These are phyloP conservation scores for Coilia nasus DNA, from an alignment of 2,797 vertebrate genomes.

Conservation along the genomic window DNA sequence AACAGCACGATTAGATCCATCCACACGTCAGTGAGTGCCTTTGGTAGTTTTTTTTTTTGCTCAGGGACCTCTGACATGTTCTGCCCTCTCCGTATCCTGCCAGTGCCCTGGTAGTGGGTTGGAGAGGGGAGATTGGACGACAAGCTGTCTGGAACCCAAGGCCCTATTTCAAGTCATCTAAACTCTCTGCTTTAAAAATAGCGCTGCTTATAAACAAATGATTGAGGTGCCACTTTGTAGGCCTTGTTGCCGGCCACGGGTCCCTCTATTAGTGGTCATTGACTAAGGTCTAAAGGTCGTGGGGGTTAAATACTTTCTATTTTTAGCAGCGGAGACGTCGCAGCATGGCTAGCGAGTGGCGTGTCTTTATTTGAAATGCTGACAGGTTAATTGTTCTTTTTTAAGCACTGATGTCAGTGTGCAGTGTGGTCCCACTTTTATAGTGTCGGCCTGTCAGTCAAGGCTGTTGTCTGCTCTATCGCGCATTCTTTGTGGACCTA, in stretches of 20 bases:
- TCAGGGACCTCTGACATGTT: not conserved
- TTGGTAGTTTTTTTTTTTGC: conserved; percentile 1
- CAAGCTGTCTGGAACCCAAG: conserved; percentile 68
- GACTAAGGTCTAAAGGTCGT: conserved; percentile 82
- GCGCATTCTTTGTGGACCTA: conserved; percentile 67
- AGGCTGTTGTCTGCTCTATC: conserved; percentile 55
- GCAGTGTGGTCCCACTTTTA: conserved; percentile 76
- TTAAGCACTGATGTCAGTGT: conserved; percentile 79
- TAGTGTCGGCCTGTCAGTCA: conserved; percentile 74
- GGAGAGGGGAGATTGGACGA: conserved; percentile 68
- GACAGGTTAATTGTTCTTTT: conserved; percentile 94
- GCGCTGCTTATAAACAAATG: conserved; percentile 83
- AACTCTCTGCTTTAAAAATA: conserved; percentile 85
- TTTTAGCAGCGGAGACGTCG: conserved; percentile 83
- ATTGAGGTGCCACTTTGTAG: conserved; percentile 84
- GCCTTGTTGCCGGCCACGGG: conserved; percentile 82
- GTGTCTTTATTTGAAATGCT: conserved; percentile 85
- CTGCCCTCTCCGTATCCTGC: conserved; percentile 55
- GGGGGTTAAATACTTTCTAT: conserved; percentile 91
- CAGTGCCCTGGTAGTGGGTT: conserved; percentile 69
- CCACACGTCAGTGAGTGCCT: conserved; percentile 7
- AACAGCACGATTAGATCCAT: conserved; percentile 21
- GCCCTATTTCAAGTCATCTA: conserved; percentile 92
- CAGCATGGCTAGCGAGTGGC: conserved; percentile 78
- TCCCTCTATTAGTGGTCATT: conserved; percentile 87